Evolutionary conservation across 1,140 invertebrate species (phyloP), one percentile per base, ranked within the genome.

Genomic region (Luehdorfia chinensis): DNA sequence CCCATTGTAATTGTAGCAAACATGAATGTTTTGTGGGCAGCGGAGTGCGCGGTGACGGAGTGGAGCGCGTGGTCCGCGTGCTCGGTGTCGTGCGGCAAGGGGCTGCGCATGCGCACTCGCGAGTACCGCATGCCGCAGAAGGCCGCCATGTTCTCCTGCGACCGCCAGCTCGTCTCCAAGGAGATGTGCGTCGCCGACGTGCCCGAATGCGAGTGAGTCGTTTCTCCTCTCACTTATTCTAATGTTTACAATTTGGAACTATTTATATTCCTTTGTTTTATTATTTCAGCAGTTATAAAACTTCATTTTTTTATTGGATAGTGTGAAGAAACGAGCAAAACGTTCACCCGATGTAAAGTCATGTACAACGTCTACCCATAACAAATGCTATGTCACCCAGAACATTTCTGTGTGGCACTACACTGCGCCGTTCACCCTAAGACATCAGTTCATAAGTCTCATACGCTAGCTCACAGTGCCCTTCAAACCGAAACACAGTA

Each of bases 1-100:
- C n/a, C n/a, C n/a, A n/a, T n/a, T n/a, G n/a, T n/a, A n/a, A n/a
- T n/a, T n/a, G n/a, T n/a, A n/a, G n/a, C n/a, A n/a, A n/a, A n/a
- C n/a, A n/a, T n/a, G n/a, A n/a, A n/a, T n/a, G n/a, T n/a, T 27
- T 9, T 27, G 8, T n/a, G 1, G 25, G 16, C 45, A 94, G 94
- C 92, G 47, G 94, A 95, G 75, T 97, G 95, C 76, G 90, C 88
- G 2, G 93, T 94, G 4, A 90, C 90, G 1, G 91, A 93, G 15
- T 96, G 93, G 84, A 89, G 89, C 1, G 69, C 89, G 8, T 97
- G 94, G 94, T 93, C 91, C 11, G 78, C 89, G 1, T 97, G 96
- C 79, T 96, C 95, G 0, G 95, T 95, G 27, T 91, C 89, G 8
- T 97, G 96, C 77, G 96, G 96, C 8, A 97, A 97, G 88, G 96